Conservation (phyloP, 2,113 vertebrate species). For the Tyto alba region DNA sequence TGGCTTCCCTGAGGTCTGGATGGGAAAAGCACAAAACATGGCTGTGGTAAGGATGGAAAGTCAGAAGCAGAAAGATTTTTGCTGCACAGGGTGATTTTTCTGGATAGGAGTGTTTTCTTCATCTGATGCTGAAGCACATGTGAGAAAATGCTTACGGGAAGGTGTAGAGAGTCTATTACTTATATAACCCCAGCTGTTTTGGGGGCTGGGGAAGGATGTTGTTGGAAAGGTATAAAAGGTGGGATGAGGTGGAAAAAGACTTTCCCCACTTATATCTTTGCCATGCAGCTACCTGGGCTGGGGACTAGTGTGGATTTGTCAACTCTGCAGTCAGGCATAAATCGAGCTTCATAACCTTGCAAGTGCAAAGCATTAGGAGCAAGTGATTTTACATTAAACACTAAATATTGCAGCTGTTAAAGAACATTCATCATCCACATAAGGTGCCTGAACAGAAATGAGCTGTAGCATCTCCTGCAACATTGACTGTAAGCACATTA, state of each 20-base stretch:
- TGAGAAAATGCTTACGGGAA: neutral
- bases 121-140: neutral
- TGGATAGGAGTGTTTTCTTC: neutral
- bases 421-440: slow-evolving; percentile 36
- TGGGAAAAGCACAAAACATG: neutral
- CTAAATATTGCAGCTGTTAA: slow-evolving; percentile 53
- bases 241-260: neutral
- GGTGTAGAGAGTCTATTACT: neutral
- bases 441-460: slow-evolving; percentile 25
- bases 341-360: neutral
- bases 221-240: neutral
- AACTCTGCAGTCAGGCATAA: neutral
- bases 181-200: neutral
- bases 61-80: neutral
- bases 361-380: slow-evolving; percentile 2
- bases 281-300: neutral
- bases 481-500: neutral
- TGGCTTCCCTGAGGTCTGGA: rapidly evolving
- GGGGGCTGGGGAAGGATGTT: neutral
- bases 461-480: slow-evolving; percentile 35
- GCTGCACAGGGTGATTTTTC: neutral
- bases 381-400: slow-evolving; percentile 48
- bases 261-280: neutral
- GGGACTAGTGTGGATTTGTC: neutral
- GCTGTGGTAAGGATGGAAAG: neutral